Conservation (phyloP, 2,113 vertebrate species). For the Burhinus oedicnemus region DNA sequence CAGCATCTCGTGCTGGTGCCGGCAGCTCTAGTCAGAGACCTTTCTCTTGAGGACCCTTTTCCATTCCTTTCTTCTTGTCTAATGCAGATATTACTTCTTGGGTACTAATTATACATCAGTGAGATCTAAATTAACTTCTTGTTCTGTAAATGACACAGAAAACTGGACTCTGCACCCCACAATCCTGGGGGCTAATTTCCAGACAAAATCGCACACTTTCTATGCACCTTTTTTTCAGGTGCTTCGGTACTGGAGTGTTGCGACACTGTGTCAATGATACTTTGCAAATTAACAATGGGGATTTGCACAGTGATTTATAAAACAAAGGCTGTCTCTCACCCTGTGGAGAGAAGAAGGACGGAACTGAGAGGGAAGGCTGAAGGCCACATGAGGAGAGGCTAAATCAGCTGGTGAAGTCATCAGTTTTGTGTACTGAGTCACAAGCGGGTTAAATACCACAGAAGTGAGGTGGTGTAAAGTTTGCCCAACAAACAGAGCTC, state of each 20-base stretch:
- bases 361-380: background rate
- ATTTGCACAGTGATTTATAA: background rate
- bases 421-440: background rate
- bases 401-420: background rate
- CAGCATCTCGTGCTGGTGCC: background rate
- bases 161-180: background rate
- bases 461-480: background rate
- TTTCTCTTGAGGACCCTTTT: background rate
- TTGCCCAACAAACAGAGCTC: background rate
- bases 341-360: background rate
- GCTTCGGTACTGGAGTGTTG: background rate
- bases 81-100: constrained; percentile 1
- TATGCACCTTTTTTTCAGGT: background rate
- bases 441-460: background rate
- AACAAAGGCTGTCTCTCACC: background rate
- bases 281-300: background rate
- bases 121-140: background rate
- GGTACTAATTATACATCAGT: background rate
- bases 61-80: background rate
- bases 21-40: background rate
- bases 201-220: background rate
- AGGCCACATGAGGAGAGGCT: background rate
- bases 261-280: background rate
- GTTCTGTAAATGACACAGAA: background rate
- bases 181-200: background rate